Conservation (phyloP, 1,140 invertebrate genomes). For the Listronotus bonariensis region DNA sequence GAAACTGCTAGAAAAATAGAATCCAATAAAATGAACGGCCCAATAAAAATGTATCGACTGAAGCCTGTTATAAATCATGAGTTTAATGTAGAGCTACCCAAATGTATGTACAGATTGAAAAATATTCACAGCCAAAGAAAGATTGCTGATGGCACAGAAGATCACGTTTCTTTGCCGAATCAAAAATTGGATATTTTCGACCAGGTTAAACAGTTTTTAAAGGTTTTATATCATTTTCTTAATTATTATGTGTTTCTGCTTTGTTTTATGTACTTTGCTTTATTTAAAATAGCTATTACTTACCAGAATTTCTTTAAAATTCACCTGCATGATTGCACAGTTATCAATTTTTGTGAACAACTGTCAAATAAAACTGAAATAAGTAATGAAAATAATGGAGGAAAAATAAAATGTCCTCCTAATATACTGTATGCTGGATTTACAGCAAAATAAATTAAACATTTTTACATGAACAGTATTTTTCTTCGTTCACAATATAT, state of each 20-base stretch:
- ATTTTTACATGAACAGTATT: neutral
- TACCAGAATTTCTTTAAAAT: slow-evolving; percentile 46
- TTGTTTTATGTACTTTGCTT: slow-evolving; percentile 24
- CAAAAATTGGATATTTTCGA: slow-evolving; percentile 63
- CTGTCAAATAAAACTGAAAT: slow-evolving; percentile 49
- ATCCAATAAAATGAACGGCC: slow-evolving; percentile 42
- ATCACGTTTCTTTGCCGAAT: slow-evolving; percentile 54
- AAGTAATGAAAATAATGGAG: slow-evolving; percentile 51
- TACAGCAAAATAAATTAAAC: neutral
- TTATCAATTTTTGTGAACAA: slow-evolving; percentile 56
- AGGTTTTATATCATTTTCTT: slow-evolving; percentile 60
- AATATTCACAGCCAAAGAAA: slow-evolving; percentile 60
- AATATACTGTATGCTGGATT: slow-evolving; percentile 5
- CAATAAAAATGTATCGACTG: slow-evolving; percentile 61
- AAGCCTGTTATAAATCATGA: slow-evolving; percentile 61
- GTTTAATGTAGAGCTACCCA: slow-evolving; percentile 57
- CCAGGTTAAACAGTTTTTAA: slow-evolving; percentile 72
- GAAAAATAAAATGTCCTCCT: slow-evolving; percentile 38
- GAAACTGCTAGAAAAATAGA: slow-evolving; percentile 4
- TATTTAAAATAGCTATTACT: slow-evolving; percentile 36
- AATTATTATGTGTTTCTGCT: slow-evolving; percentile 27
- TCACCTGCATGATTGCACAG: slow-evolving; percentile 53
- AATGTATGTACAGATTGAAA: slow-evolving; percentile 68
- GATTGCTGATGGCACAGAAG: slow-evolving; percentile 39
- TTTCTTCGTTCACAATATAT: slow-evolving; percentile 4